Conservation (phyloP, 2,888 invertebrate genomes). For the Drosophila ustulata region DNA sequence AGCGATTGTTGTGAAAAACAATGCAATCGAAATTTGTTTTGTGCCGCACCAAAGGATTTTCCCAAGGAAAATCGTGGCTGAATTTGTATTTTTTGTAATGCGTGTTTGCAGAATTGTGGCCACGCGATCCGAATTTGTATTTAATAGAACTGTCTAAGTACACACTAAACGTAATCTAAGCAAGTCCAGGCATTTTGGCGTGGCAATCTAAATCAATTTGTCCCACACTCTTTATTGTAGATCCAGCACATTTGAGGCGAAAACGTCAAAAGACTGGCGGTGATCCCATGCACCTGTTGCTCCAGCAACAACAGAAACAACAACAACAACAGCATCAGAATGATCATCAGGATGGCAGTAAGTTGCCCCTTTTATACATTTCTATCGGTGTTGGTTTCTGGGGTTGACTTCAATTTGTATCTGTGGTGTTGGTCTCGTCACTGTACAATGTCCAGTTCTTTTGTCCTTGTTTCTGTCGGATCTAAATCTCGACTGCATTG, state of each 20-base stretch:
- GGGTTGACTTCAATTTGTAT: conserved; percentile 5
- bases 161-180: conserved; percentile 25
- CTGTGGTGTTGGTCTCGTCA: conserved; percentile 30
- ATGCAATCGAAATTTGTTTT: conserved; percentile 38
- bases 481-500: conserved; percentile 21
- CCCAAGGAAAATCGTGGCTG: conserved; percentile 27
- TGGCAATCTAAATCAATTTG: conserved; percentile 36
- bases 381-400: conserved; percentile 20
- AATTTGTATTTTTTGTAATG: conserved; percentile 26
- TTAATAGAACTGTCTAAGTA: conserved; percentile 53
- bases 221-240: conserved; percentile 85
- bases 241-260: conserved; percentile 87
- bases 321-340: conserved; percentile 73
- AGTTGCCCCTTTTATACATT: conserved; percentile 67
- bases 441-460: conserved; percentile 15
- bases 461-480: conserved; percentile 35
- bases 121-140: conserved; percentile 54
- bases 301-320: conserved; percentile 79
- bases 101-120: background rate
- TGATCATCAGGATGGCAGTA: conserved; percentile 84
- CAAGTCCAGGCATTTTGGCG: conserved; percentile 22
- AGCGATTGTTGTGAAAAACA: conserved; percentile 25
- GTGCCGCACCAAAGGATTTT: conserved; percentile 21
- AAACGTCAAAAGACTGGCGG: conserved; percentile 85
- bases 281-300: conserved; percentile 85